A percentile compares a stretch with the other conserved stretches of the same genome.
Conservation (phyloP, 2,797 vertebrate genomes). For the Menidia menidia region DNA sequence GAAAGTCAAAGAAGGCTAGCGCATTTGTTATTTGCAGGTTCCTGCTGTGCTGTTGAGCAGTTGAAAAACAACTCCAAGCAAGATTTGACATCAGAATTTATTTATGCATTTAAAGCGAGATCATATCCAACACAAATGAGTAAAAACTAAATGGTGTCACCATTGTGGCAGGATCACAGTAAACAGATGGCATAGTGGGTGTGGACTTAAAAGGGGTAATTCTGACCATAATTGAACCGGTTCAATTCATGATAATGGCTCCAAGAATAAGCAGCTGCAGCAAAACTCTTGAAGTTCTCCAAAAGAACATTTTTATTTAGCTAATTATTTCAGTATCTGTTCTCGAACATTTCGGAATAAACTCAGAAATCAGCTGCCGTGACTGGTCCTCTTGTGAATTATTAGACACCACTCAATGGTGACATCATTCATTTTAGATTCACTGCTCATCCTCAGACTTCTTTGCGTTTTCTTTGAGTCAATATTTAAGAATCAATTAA, state of each 20-base stretch:
- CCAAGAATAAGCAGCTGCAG: no score
- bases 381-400: not conserved
- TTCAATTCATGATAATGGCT: no score
- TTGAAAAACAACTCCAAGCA: constrained; percentile 9
- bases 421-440: no score
- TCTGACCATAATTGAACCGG: not conserved
- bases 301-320: no score
- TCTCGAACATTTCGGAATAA: not conserved
- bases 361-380: not conserved
- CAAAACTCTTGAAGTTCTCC: no score
- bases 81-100: constrained; percentile 29
- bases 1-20: no score
- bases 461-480: not conserved
- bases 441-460: no score
- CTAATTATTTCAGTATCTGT: not conserved
- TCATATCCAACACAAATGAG: constrained; percentile 29
- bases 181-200: constrained; percentile 31
- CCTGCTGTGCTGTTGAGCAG: no score
- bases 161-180: constrained; percentile 47
- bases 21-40: no score
- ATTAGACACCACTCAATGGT: no score
- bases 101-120: constrained; percentile 64
- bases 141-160: constrained; percentile 2
- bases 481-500: constrained; percentile 6
- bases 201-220: constrained; percentile 12